Evolutionary conservation across 1,140 invertebrate genomes (phyloP).

Genomic region (Danaus melanippus): DNA sequence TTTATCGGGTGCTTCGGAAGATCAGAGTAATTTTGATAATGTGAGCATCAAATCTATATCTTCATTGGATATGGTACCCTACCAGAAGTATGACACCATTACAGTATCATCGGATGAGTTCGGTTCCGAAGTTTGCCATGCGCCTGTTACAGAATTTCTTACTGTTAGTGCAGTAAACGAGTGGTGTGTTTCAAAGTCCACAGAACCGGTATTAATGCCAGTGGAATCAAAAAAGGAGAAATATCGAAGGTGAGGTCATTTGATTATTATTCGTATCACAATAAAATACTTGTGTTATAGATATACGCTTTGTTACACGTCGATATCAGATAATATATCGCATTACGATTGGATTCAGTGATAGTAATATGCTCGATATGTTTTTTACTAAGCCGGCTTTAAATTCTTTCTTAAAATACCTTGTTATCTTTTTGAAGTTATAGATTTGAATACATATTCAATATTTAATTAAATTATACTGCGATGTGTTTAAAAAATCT

Average conservation of each 20-base stretch:
- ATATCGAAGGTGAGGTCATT: slow-evolving; percentile 64
- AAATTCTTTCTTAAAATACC: slow-evolving; percentile 11
- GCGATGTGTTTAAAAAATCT: slow-evolving; percentile 25
- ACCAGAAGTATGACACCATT: slow-evolving; percentile 66
- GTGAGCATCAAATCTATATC: slow-evolving; percentile 67
- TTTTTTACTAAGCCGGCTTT: slow-evolving; percentile 30
- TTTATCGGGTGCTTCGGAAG: slow-evolving; percentile 48
- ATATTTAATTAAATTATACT: slow-evolving; percentile 21
- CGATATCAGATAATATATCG: slow-evolving; percentile 55
- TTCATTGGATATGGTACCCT: slow-evolving; percentile 64
- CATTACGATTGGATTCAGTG: slow-evolving; percentile 37
- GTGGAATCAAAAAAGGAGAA: slow-evolving; percentile 68
- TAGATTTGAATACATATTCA: background rate
- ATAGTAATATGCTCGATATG: slow-evolving; percentile 28
- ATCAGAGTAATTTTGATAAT: slow-evolving; percentile 63
- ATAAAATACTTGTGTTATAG: slow-evolving; percentile 57
- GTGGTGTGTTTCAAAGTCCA: slow-evolving; percentile 60
- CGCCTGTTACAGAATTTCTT: slow-evolving; percentile 58
- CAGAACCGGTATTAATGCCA: slow-evolving; percentile 56
- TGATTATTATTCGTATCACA: slow-evolving; percentile 42
- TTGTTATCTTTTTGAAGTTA: slow-evolving; percentile 7
- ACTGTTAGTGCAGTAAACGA: slow-evolving; percentile 69
- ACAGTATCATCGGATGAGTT: slow-evolving; percentile 68
- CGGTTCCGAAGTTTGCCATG: slow-evolving; percentile 64
- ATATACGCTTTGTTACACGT: slow-evolving; percentile 37